Evolutionary conservation across 2,888 invertebrate genomes (phyloP), one percentile per base, ranked within the genome.

Genomic region (Periphyllus acericola): DNA sequence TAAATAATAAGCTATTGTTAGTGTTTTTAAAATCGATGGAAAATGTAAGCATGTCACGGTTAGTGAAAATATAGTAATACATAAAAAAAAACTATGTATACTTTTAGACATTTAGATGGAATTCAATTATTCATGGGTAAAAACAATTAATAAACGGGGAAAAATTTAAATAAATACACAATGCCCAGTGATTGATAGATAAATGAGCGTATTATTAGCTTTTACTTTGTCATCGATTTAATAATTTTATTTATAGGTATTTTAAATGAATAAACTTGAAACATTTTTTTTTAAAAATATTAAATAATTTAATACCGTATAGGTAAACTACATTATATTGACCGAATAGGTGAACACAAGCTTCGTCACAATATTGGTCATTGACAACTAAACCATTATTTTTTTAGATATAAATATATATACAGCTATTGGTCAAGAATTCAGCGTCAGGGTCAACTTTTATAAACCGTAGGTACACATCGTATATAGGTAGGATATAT

Each of bases 381-480:
- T 85, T 52, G 78, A 79, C 34, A 71, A 79, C 79, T 36, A 36
- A 79, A 68, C 32, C 71, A 79, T 86, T 72, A 79, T 55, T 36
- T 86, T 36, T 34, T 60, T 68, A 55, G 3, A 46, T n/a, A 29
- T 52, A 55, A 29, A 55, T 21, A 36, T 21, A 9, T 84, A 68
- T 21, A 66, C 17, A 34, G n/a, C 71, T 78, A 79, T 34, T 36
- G 79, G 79, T 79, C 71, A 79, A 86, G 36, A 79, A 86, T 86
- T 85, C 78, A 52, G 29, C n/a, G n/a, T 86, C 85, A 86, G 79
- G 79, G 85, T 79, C 85, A 72, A 86, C 34, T 86, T 86, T 86
- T 86, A 34, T 86, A 55, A 36, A 55, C 52, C 40, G 34, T 34
- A 68, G 36, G 21, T 40, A 74, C 46, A 85, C 40, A 14, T 32